Evolutionary conservation across 2,113 vertebrate species (phyloP).

Genomic region (Sinocyclocheilus maitianheensis): DNA sequence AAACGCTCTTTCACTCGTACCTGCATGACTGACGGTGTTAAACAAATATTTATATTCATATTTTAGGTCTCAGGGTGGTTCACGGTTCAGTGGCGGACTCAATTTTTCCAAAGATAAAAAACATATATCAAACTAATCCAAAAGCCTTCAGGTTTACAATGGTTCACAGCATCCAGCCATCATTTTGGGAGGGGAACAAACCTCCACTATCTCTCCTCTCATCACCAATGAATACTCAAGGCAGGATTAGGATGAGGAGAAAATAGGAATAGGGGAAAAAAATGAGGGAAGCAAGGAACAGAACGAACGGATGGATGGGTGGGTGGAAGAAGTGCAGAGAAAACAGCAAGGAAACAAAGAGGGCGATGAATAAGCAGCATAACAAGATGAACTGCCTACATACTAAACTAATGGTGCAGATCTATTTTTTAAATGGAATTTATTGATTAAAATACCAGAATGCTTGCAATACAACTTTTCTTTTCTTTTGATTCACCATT

Average conservation of each 20-base stretch:
- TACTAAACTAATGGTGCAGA: background rate
- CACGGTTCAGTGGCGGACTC: slow-evolving; percentile 22
- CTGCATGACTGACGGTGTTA: slow-evolving; percentile 14
- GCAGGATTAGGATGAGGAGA: slow-evolving; percentile 14
- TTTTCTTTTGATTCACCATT: background rate
- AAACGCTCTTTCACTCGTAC: background rate
- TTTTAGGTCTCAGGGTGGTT: slow-evolving; percentile 26
- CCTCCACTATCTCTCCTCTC: slow-evolving; percentile 22
- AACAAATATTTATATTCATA: slow-evolving; percentile 43
- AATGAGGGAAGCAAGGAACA: background rate
- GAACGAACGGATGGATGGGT: background rate
- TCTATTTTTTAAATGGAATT: background rate
- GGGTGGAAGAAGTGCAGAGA: background rate
- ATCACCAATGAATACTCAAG: slow-evolving; percentile 6
- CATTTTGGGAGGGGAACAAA: background rate
- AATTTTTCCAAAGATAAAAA: slow-evolving; percentile 39
- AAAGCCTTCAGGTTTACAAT: slow-evolving; percentile 24
- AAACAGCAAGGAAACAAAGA: background rate
- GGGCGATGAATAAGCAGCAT: background rate
- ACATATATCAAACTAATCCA: slow-evolving; percentile 35
- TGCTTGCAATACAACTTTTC: background rate
- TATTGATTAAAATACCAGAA: background rate
- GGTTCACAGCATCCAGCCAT: slow-evolving; percentile 32
- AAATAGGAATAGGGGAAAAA: background rate
- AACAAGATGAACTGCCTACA: background rate